These are phyloP conservation scores for Metacarcinus magister DNA, from an alignment of 2,888 invertebrate species.

Conservation along the genomic window DNA sequence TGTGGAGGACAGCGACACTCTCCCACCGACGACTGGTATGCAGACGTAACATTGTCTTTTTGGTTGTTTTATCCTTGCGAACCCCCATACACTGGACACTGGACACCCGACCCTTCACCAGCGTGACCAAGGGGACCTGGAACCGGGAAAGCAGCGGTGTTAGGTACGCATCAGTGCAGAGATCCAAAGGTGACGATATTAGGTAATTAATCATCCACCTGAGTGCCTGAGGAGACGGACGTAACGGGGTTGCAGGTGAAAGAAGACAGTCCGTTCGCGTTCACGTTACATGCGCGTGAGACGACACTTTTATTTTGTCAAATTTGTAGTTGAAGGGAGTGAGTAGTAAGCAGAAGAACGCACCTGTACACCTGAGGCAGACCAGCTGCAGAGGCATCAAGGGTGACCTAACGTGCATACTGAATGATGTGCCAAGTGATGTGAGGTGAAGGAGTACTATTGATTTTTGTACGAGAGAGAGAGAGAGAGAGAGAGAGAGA, in stretches of 20 bases:
- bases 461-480: neutral
- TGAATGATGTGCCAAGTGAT: neutral
- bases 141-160: neutral
- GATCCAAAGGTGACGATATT: neutral
- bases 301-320: neutral
- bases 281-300: neutral
- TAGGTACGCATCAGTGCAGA: neutral
- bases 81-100: neutral
- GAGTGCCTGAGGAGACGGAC: too few species aligned
- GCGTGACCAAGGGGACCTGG: neutral
- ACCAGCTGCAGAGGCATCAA: neutral
- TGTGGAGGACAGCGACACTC: neutral
- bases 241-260: neutral
- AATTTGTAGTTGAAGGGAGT: neutral
- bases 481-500: neutral
- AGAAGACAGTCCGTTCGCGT: neutral
- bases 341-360: neutral
- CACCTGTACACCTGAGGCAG: neutral
- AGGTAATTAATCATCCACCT: neutral
- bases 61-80: constrained; percentile 26
- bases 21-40: neutral
- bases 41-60: constrained; percentile 15
- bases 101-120: neutral
- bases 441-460: neutral
- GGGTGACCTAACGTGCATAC: neutral